Evolutionary conservation across 2,888 invertebrate genomes (phyloP).

Genomic region (Drosophila robusta): DNA sequence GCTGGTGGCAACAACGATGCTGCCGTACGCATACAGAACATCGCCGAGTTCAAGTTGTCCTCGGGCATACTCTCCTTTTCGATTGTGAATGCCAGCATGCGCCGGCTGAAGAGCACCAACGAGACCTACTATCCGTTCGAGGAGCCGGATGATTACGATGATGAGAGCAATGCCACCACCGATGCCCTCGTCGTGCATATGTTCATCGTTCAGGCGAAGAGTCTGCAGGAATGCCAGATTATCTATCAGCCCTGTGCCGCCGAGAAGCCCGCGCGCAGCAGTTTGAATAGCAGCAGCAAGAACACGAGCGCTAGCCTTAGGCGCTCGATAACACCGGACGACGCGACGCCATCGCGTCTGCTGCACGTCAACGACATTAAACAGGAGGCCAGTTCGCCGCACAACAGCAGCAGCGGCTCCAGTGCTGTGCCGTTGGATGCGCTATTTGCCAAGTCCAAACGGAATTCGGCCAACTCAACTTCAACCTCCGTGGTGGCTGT

Average conservation of each 20-base stretch:
- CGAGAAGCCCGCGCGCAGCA: slow-evolving; percentile 76
- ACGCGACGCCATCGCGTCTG: slow-evolving; percentile 26
- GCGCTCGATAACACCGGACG: slow-evolving; percentile 57
- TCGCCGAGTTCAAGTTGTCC: slow-evolving; percentile 94
- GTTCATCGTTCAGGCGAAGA: slow-evolving; percentile 94
- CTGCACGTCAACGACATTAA: slow-evolving; percentile 54
- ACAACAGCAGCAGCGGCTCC: slow-evolving; percentile 45
- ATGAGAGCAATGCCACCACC: slow-evolving; percentile 85
- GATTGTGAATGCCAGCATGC: slow-evolving; percentile 91
- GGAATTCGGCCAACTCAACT: slow-evolving; percentile 44
- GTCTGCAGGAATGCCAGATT: slow-evolving; percentile 93
- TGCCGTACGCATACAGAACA: slow-evolving; percentile 88
- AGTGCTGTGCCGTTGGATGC: slow-evolving; percentile 67
- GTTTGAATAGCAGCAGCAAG: slow-evolving; percentile 49
- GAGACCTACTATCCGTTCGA: slow-evolving; percentile 85
- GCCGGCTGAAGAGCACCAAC: slow-evolving; percentile 85
- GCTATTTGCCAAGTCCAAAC: slow-evolving; percentile 72
- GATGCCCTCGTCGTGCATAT: slow-evolving; percentile 87
- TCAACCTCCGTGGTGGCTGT: slow-evolving; percentile 68
- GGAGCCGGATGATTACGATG: slow-evolving; percentile 87
- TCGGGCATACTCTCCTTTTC: slow-evolving; percentile 95
- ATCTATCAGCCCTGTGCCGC: slow-evolving; percentile 86
- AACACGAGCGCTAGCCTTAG: slow-evolving; percentile 38
- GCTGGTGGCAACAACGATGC: slow-evolving; percentile 24
- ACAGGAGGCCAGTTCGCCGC: slow-evolving; percentile 57